phyloP scores from a whole-genome alignment of 2,888 invertebrate species.

The Lasioglossum vierecki region DNA sequence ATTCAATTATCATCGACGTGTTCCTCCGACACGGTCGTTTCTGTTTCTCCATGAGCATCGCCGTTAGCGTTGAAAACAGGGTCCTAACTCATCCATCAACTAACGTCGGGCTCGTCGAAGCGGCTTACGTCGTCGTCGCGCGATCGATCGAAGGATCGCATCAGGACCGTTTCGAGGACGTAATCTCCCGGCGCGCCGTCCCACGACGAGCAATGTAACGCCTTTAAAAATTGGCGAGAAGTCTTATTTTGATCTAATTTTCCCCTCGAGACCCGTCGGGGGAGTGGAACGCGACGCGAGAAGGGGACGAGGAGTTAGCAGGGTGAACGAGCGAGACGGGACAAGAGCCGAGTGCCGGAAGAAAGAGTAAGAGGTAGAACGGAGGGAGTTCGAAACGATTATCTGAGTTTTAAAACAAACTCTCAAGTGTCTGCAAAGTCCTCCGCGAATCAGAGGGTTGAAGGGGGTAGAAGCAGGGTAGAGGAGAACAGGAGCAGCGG shows the following conservation, averaged over 20 bases:
- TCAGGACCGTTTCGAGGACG: conserved; percentile 20
- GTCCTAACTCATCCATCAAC: conserved; percentile 37
- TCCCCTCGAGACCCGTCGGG: conserved; percentile 70
- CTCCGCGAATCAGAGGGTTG: conserved; percentile 76
- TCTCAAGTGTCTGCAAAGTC: conserved; percentile 83
- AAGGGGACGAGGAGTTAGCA: conserved; percentile 27
- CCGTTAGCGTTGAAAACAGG: not conserved
- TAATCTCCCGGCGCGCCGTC: conserved; percentile 38
- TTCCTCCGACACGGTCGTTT: not conserved
- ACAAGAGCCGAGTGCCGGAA: not conserved
- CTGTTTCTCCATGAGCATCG: not conserved
- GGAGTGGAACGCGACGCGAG: conserved; percentile 45
- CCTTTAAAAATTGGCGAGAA: conserved; percentile 77
- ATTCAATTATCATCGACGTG: conserved; percentile 61
- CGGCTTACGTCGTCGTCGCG: conserved; percentile 7
- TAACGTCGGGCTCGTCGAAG: conserved; percentile 26
- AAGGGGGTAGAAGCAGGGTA: conserved; percentile 51
- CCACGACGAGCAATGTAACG: conserved; percentile 62
- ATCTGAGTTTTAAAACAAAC: conserved; percentile 83
- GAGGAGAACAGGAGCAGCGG: conserved; percentile 42
- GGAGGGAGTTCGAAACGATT: conserved; percentile 80
- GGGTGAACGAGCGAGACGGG: conserved; percentile 19
- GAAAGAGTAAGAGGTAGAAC: conserved; percentile 43
- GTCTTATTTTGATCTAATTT: conserved; percentile 80
- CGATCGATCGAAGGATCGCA: conserved; percentile 35